Evolutionary conservation across 2,113 vertebrate species (phyloP).

Genomic region (Agelaius tricolor): DNA sequence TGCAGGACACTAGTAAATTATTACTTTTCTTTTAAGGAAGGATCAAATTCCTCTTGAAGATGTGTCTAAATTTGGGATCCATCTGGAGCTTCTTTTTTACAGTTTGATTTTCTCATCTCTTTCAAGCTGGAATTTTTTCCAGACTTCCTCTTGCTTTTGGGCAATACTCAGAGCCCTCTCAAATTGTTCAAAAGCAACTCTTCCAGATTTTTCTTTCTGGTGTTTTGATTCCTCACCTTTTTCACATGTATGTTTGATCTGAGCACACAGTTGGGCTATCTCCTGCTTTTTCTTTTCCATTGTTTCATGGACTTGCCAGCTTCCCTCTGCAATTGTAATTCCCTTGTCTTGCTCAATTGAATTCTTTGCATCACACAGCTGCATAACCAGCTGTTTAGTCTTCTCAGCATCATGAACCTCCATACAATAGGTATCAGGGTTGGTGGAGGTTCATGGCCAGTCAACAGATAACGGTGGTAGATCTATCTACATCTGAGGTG

Average conservation of each 20-base stretch:
- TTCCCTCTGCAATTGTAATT: background rate
- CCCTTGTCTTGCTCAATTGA: slow-evolving; percentile 82
- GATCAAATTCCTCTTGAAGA: slow-evolving; percentile 90
- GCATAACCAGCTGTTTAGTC: slow-evolving; percentile 88
- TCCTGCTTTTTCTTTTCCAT: background rate
- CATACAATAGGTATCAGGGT: background rate
- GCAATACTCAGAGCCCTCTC: slow-evolving; percentile 83
- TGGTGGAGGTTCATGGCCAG: background rate
- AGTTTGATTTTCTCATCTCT: slow-evolving; percentile 84
- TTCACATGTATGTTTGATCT: background rate
- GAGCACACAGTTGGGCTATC: background rate
- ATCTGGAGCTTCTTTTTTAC: slow-evolving; percentile 88
- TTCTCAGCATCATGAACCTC: slow-evolving; percentile 84
- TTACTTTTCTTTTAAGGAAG: slow-evolving; percentile 89
- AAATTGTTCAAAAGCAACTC: slow-evolving; percentile 86
- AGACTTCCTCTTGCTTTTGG: slow-evolving; percentile 82
- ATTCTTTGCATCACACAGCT: slow-evolving; percentile 89
- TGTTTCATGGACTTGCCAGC: background rate
- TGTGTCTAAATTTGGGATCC: slow-evolving; percentile 93
- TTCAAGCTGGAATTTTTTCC: slow-evolving; percentile 84
- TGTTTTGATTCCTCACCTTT: background rate
- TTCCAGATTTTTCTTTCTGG: background rate
- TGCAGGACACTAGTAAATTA: slow-evolving; percentile 89
- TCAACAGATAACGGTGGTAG: background rate
- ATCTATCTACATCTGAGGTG: too few relatives aligned